A percentile compares a stretch with the other conserved stretches of the same genome.
Conservation (phyloP, 2,888 invertebrate species). For the Branchellion lobata region DNA sequence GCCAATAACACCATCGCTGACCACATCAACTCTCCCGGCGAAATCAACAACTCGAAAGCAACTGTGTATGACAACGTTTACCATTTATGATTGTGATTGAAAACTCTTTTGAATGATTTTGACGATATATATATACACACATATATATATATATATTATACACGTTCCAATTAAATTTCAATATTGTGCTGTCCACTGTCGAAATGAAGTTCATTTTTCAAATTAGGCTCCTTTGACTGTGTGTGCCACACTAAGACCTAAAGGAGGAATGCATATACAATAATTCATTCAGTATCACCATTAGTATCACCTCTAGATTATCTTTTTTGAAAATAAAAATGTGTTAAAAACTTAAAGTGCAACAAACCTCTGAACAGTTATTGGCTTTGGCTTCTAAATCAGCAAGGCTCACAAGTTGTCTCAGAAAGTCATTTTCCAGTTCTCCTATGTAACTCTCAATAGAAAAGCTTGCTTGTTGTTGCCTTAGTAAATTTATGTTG, state of each 20-base stretch:
- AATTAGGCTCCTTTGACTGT: conserved; percentile 82
- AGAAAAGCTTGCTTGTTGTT: conserved; percentile 66
- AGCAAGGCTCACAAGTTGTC: conserved; percentile 71
- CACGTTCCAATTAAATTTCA: conserved; percentile 55
- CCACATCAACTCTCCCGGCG: not conserved
- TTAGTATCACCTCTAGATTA: too few species aligned
- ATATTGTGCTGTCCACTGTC: conserved; percentile 64
- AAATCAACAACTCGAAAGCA: not conserved
- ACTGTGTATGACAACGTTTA: conserved; percentile 12
- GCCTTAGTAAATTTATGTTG: conserved; percentile 63
- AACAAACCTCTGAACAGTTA: conserved; percentile 75
- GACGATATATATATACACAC: too few species aligned
- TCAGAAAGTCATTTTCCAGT: conserved; percentile 77
- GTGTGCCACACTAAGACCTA: conserved; percentile 99
- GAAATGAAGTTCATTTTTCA: conserved; percentile 71
- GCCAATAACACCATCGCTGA: not conserved
- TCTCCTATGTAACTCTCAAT: conserved; percentile 81
- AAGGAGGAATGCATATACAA: conserved; percentile 42
- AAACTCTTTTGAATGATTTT: too few species aligned
- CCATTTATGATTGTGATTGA: not conserved
- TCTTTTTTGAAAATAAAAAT: not conserved
- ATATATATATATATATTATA: not conserved
- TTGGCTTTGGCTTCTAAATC: conserved; percentile 88
- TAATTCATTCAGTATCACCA: too few species aligned
- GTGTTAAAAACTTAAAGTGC: not conserved